Evolutionary conservation across 2,888 invertebrate species (phyloP).

Genomic region (Rhingia rostrata): DNA sequence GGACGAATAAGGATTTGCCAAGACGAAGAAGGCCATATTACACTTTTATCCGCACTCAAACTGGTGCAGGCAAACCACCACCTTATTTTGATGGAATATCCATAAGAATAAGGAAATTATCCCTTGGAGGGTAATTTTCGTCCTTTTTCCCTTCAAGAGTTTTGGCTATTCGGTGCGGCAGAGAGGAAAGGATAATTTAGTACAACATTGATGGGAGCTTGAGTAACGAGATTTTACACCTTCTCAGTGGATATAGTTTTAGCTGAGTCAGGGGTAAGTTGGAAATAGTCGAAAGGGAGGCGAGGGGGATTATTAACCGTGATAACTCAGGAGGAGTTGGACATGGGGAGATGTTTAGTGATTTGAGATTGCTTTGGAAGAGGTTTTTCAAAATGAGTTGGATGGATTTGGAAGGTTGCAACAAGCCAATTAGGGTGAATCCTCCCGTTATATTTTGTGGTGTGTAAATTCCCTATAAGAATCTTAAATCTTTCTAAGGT

Average conservation of each 20-base stretch:
- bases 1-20: constrained; percentile 58
- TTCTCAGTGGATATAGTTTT: neutral
- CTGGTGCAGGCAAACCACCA: neutral
- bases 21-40: constrained; percentile 31
- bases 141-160: constrained; percentile 74
- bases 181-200: constrained; percentile 34
- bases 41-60: constrained; percentile 36
- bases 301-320: neutral
- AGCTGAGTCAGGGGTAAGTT: constrained; percentile 30
- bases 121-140: constrained; percentile 80
- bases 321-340: neutral
- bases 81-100: constrained; percentile 51
- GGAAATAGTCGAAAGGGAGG: neutral
- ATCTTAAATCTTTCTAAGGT: too few species aligned
- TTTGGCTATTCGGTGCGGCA: neutral
- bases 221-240: constrained; percentile 39
- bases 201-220: constrained; percentile 26
- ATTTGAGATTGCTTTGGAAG: too few species aligned
- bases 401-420: too few species aligned
- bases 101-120: constrained; percentile 76
- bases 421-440: too few species aligned
- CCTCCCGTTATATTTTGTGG: too few species aligned
- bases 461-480: too few species aligned
- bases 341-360: too few species aligned
- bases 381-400: too few species aligned